A percentile compares a stretch with the other conserved stretches of the same genome.
phyloP scores from a whole-genome alignment of 2,888 invertebrate species.

The Subacronicta megacephala region DNA sequence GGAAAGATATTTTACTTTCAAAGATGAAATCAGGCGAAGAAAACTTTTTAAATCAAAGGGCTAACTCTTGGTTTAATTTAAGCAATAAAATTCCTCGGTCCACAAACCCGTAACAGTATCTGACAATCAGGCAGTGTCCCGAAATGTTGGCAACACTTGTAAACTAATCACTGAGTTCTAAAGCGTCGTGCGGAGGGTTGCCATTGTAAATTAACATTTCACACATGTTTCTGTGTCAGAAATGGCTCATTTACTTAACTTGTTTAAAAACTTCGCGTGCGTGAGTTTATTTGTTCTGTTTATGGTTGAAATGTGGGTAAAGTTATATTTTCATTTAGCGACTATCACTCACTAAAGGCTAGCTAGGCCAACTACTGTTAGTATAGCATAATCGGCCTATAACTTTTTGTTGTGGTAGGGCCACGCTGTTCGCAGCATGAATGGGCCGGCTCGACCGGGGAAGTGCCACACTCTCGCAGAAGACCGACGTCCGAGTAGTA shows the following conservation, averaged over 20 bases:
- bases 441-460: no score
- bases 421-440: no score
- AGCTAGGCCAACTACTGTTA: no score
- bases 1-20: no score
- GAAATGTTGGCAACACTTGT: slow-evolving; percentile 22
- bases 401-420: no score
- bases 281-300: slow-evolving; percentile 12
- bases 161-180: slow-evolving; percentile 34
- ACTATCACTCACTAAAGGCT: no score
- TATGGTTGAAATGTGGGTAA: not conserved
- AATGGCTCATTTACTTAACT: slow-evolving; percentile 13
- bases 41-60: no score
- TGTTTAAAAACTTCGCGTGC: slow-evolving; percentile 10
- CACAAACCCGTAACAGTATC: slow-evolving; percentile 1
- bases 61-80: not conserved
- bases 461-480: no score
- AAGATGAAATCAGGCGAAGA: no score
- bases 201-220: slow-evolving; percentile 32
- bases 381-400: no score
- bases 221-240: slow-evolving; percentile 26
- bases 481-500: no score
- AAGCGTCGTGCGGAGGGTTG: slow-evolving; percentile 17
- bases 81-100: not conserved
- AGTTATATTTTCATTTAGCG: not conserved
- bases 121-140: slow-evolving; percentile 8